Evolutionary conservation across 2,113 vertebrate genomes (phyloP), one percentile per base, ranked within the genome.

Genomic region (Progne subis): DNA sequence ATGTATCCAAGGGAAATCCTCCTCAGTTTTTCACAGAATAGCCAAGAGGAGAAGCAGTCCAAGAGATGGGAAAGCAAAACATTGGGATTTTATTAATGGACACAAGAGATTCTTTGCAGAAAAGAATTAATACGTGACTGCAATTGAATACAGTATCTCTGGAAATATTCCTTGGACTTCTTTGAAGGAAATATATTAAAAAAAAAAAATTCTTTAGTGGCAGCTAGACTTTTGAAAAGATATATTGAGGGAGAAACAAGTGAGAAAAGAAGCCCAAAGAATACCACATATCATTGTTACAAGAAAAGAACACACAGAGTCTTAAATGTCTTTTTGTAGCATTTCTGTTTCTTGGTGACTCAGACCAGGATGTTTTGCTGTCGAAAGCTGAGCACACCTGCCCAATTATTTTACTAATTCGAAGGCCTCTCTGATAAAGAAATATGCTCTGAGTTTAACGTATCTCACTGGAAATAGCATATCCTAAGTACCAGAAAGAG

Each of bases 331-430:
- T 57, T 90, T 79, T 61, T 55, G 46, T 32, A 61, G n/a, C 49
- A 79, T 76, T 56, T 88, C 84, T 93, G 8, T 67, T 81, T 68
- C 76, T 78, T 57, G 63, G 63, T 92, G 76, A 91, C 39, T 77
- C 34, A 86, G 31, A 83, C 13, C 5, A 43, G 63, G 74, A 87
- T 39, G 56, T 82, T 47, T 85, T 47, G 26, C 65, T 56, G 26
- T 28, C 0, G 1, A 85, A 89, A 94, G 71, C 0, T 1, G 3
- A 94, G 61, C 65, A 92, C 53, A 91, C 44, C 53, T 91, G 44
- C 28, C 32, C 49, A 71, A 78, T 87, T 92, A 79, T 87, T 92
- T 89, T 56, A 68, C 60, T 76, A 56, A 91, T 90, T 89, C 56
- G 18, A 65, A 86, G n/a, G 25, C 12, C 49, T 80, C 21, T 29